A percentile compares a stretch with the other conserved stretches of the same genome.
Conservation (phyloP, 2,888 invertebrate genomes). For the Seira musarum region DNA sequence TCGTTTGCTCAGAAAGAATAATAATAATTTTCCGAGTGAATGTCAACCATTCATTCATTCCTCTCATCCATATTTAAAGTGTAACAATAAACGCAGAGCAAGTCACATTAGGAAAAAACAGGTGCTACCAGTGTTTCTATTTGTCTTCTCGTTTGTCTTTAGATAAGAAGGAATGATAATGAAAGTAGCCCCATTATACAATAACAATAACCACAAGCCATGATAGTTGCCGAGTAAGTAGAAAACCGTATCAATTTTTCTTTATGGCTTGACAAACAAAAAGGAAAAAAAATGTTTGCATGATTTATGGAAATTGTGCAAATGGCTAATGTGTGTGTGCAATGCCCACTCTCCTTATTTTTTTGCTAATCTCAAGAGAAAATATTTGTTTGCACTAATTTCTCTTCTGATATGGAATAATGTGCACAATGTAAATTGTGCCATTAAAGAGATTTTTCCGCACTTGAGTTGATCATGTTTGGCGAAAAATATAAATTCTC, state of each 20-base stretch:
- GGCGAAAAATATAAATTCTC: no score
- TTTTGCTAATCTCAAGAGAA: conserved; percentile 8
- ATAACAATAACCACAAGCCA: no score
- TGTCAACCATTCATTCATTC: no score
- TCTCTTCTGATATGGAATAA: no score
- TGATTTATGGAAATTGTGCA: conserved; percentile 40
- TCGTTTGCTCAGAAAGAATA: no score
- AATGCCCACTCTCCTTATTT: conserved; percentile 45
- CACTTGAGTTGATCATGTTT: no score
- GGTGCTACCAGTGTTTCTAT: conserved; percentile 53
- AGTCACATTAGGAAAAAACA: no score
- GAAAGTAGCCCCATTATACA: neutral
- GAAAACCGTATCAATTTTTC: neutral
- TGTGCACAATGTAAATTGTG: conserved; percentile 43
- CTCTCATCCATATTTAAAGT: no score
- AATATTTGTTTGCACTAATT: no score
- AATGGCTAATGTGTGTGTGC: conserved; percentile 38
- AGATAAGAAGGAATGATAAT: conserved; percentile 6
- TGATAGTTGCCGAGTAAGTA: neutral
- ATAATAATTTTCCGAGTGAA: no score
- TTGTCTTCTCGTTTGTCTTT: conserved; percentile 47
- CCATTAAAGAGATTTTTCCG: no score
- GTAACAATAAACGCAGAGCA: conserved; percentile 1
- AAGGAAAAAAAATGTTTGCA: conserved; percentile 39
- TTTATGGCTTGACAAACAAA: conserved; percentile 53